Conservation (phyloP, 2,888 invertebrate genomes). For the Oasisia sp. region DNA sequence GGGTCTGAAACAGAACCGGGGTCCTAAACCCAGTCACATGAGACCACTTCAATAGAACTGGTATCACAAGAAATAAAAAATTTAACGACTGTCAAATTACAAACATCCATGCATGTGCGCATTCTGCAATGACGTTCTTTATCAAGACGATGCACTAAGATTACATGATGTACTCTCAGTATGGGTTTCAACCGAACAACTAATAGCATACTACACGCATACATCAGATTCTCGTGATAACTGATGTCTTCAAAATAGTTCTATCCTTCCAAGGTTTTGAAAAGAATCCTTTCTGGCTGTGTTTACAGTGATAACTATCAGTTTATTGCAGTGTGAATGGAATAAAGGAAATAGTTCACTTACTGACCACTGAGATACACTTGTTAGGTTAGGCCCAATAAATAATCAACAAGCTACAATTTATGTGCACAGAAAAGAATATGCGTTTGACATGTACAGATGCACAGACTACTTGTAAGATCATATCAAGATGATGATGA, state of each 20-base stretch:
- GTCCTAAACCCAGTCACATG: not conserved
- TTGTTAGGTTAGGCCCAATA: not conserved
- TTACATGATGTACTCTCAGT: not conserved
- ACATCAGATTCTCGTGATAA: not conserved
- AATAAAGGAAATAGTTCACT: not conserved
- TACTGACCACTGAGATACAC: not conserved
- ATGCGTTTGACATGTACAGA: not conserved
- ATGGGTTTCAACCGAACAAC: not conserved
- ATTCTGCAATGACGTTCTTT: too few relatives aligned
- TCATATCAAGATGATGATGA: not conserved
- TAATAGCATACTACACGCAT: not conserved
- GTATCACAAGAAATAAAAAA: not conserved
- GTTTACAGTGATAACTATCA: not conserved
- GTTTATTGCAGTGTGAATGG: not conserved
- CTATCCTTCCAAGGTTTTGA: not conserved
- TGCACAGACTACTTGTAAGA: not conserved
- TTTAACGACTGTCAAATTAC: not conserved
- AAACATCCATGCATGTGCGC: not conserved
- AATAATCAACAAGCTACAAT: not conserved
- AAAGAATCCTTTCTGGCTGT: not conserved
- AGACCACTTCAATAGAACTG: not conserved
- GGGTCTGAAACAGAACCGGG: not conserved
- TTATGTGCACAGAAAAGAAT: too few relatives aligned
- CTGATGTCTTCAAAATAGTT: not conserved
- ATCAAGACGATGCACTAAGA: not conserved